Percentiles rank a stretch among this genome's conserved stretches.
Conservation (phyloP, 2,888 invertebrate genomes). For the Acronicta psi region DNA sequence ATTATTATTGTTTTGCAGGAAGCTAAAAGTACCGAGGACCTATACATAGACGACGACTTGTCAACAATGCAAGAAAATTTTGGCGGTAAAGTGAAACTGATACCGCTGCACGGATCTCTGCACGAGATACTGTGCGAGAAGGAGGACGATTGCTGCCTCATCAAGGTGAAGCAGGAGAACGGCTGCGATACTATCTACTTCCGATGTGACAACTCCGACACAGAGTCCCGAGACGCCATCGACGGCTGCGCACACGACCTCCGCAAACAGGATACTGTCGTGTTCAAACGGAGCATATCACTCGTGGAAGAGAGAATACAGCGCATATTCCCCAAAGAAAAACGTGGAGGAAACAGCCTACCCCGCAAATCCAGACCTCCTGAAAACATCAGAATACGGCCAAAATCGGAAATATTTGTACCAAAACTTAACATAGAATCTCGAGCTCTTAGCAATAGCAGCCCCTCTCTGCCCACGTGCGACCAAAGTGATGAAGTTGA, state of each 20-base stretch:
- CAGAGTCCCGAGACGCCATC: slow-evolving; percentile 77
- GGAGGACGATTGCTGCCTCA: slow-evolving; percentile 84
- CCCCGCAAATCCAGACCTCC: slow-evolving; percentile 45
- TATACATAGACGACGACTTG: slow-evolving; percentile 88
- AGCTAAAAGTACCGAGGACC: slow-evolving; percentile 87
- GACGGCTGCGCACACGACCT: slow-evolving; percentile 65
- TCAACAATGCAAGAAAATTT: slow-evolving; percentile 85
- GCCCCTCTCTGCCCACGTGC: slow-evolving; percentile 70
- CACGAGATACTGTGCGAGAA: slow-evolving; percentile 86
- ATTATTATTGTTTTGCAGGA: slow-evolving; percentile 66
- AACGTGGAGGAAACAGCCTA: slow-evolving; percentile 55
- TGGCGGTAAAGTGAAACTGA: slow-evolving; percentile 79
- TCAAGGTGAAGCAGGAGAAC: slow-evolving; percentile 83
- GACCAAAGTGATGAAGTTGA: slow-evolving; percentile 73
- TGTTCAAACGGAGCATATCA: slow-evolving; percentile 82
- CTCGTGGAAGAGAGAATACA: slow-evolving; percentile 81
- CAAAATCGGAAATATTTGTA: slow-evolving; percentile 71
- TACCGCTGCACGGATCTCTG: slow-evolving; percentile 82
- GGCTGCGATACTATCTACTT: slow-evolving; percentile 83
- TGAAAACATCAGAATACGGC: slow-evolving; percentile 57
- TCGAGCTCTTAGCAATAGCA: slow-evolving; percentile 76
- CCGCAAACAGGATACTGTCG: slow-evolving; percentile 73
- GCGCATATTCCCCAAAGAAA: slow-evolving; percentile 76
- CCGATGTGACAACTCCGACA: slow-evolving; percentile 80
- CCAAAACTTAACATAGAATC: slow-evolving; percentile 65